A percentile compares a stretch with the other conserved stretches of the same genome.
Conservation (phyloP, 2,888 invertebrate genomes). For the Chloroclysta siterata region DNA sequence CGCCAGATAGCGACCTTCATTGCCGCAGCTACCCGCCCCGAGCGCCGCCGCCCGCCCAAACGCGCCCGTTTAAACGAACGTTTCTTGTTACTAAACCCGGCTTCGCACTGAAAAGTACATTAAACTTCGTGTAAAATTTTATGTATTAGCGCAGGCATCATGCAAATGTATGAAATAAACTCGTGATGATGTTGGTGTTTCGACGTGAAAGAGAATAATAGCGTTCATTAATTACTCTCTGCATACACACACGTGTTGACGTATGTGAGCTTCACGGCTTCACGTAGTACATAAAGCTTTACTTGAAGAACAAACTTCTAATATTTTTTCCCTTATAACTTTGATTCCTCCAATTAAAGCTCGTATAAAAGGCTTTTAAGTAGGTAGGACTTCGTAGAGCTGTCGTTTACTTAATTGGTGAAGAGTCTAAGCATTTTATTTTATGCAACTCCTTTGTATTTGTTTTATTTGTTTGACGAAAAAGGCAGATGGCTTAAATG, state of each 20-base stretch:
- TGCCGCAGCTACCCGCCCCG: constrained; percentile 33
- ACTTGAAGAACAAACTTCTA: not conserved
- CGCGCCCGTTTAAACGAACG: constrained; percentile 47
- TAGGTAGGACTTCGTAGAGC: too few species aligned
- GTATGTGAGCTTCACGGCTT: not conserved
- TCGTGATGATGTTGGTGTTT: constrained; percentile 32
- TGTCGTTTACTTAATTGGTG: too few species aligned
- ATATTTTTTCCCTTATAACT: not conserved
- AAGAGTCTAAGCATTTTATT: too few species aligned
- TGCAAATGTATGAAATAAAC: constrained; percentile 34
- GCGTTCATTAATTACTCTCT: constrained; percentile 5
- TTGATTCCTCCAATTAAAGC: not conserved
- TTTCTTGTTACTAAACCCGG: constrained; percentile 45
- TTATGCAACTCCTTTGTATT: too few species aligned
- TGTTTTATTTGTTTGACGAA: too few species aligned
- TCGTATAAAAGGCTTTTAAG: too few species aligned
- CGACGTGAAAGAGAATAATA: constrained; percentile 20
- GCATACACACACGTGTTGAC: not conserved
- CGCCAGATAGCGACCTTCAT: constrained; percentile 34
- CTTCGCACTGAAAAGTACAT: constrained; percentile 41
- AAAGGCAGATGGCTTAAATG: too few species aligned
- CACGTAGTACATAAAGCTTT: not conserved
- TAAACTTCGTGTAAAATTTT: constrained; percentile 39
- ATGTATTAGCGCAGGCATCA: constrained; percentile 35
- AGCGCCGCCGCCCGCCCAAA: constrained; percentile 34